These are phyloP conservation scores for Gnathonemus longibarbis DNA, from an alignment of 2,113 vertebrate genomes.

Conservation along the genomic window DNA sequence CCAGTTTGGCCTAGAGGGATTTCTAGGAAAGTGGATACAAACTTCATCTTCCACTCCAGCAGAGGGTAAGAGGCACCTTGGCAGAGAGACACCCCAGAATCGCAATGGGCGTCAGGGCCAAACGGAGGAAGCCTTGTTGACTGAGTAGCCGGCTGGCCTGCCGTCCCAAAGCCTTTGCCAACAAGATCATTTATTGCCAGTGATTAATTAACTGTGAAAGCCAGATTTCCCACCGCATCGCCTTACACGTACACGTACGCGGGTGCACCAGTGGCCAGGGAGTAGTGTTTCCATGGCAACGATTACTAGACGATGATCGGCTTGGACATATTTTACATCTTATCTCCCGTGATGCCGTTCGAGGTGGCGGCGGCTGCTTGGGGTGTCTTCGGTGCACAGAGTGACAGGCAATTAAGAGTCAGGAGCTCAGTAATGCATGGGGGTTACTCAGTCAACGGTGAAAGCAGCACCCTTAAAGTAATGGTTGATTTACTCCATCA, in stretches of 20 bases:
- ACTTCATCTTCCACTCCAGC: not conserved
- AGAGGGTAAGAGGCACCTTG: not conserved
- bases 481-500: not conserved
- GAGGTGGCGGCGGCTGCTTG: not conserved
- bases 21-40: not conserved
- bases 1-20: not conserved
- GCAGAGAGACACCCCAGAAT: not conserved
- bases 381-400: not conserved
- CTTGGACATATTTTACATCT: not conserved
- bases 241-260: not conserved
- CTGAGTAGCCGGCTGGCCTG: not conserved
- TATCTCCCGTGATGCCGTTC: not conserved
- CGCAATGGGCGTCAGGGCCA: not conserved
- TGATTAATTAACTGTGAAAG: not conserved
- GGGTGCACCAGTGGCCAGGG: not conserved
- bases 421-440: not conserved
- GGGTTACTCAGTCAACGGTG: not conserved
- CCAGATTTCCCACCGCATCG: not conserved
- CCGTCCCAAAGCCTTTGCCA: not conserved
- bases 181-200: not conserved
- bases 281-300: constrained; percentile 3
- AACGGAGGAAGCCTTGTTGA: not conserved
- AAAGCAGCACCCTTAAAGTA: not conserved
- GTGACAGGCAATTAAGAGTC: not conserved
- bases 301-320: not conserved